Evolutionary conservation across 2,888 invertebrate species (phyloP).

Genomic region (Hofmannophila pseudospretella): DNA sequence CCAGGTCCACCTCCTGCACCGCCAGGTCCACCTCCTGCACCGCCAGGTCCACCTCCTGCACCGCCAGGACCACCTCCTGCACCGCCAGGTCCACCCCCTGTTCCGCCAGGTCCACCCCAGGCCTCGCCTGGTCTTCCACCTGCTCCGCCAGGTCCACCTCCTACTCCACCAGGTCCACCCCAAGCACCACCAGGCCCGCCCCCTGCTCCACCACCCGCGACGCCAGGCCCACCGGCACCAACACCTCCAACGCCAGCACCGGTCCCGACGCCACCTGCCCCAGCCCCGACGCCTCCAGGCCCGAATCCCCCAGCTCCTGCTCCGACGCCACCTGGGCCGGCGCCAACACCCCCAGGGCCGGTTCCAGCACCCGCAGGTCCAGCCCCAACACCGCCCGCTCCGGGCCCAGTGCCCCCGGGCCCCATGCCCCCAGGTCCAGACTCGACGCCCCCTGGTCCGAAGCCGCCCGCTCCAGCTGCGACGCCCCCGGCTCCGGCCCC

Average conservation of each 20-base stretch:
- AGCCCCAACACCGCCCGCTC: neutral
- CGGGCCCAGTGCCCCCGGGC: neutral
- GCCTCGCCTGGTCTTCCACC: conserved; percentile 4
- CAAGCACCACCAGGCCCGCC: conserved; percentile 1
- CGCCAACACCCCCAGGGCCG: too few species aligned
- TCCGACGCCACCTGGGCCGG: neutral
- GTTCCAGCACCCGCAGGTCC: neutral
- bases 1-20: conserved; percentile 1
- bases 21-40: neutral
- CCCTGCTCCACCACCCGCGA: neutral
- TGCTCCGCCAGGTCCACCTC: conserved; percentile 13
- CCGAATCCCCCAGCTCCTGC: neutral
- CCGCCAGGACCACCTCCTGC: conserved; percentile 9
- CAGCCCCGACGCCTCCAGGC: too few species aligned
- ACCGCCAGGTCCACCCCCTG: neutral
- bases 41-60: conserved; percentile 5
- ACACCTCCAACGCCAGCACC: conserved; percentile 1
- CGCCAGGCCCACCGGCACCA: conserved; percentile 6
- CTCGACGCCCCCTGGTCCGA: too few species aligned
- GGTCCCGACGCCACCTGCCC: neutral
- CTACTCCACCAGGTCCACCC: conserved; percentile 7
- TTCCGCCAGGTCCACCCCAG: neutral
- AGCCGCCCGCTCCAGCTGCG: neutral
- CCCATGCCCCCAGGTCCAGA: too few species aligned
- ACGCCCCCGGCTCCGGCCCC: too few species aligned